Percentiles rank a stretch among this genome's conserved stretches.
Evolutionary conservation across 1,140 invertebrate genomes (phyloP).

Genomic region (Drosophila equinoxialis): DNA sequence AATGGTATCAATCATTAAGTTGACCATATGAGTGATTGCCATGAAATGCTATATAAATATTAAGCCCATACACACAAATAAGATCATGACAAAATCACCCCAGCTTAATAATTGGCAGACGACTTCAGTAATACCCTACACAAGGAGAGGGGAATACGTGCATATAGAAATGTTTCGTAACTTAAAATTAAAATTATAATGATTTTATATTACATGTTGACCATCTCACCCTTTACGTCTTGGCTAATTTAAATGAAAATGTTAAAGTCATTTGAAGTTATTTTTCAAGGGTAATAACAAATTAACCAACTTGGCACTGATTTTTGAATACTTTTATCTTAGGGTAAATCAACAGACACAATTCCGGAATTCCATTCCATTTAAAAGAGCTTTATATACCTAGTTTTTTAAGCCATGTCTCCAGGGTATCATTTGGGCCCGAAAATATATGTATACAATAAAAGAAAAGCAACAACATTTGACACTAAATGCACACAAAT

Average conservation of each 20-base stretch:
- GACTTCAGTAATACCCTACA: neutral
- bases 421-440: neutral
- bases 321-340: too few relatives aligned
- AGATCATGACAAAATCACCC: conserved; percentile 41
- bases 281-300: too few relatives aligned
- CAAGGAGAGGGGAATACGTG: too few relatives aligned
- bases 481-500: conserved; percentile 75
- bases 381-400: neutral
- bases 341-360: too few relatives aligned
- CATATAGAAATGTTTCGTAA: too few relatives aligned
- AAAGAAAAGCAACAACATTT: conserved; percentile 52
- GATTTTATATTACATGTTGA: too few relatives aligned
- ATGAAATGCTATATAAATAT: conserved; percentile 54
- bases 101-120: neutral
- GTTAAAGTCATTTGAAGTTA: too few relatives aligned
- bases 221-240: too few relatives aligned
- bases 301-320: too few relatives aligned
- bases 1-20: conserved; percentile 72
- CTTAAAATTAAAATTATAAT: too few relatives aligned
- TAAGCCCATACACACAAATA: conserved; percentile 52
- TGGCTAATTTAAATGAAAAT: too few relatives aligned
- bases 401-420: neutral
- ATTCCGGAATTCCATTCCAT: too few relatives aligned
- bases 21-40: conserved; percentile 66
- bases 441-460: conserved; percentile 33